Evolutionary conservation across 2,797 vertebrate genomes (phyloP).

Genomic region (Limnodromus scolopaceus): DNA sequence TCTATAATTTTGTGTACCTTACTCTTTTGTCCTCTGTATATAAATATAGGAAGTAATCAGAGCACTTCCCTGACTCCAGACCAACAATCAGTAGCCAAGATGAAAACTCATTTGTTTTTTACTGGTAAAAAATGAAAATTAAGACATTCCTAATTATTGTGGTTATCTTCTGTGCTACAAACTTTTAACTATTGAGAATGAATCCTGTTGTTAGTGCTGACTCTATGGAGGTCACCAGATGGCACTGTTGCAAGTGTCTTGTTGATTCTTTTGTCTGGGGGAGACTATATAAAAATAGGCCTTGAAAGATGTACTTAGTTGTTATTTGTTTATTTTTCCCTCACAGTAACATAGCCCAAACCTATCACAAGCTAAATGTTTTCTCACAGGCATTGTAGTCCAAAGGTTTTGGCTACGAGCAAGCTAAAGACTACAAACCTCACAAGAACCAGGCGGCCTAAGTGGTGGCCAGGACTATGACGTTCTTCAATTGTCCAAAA

Average conservation of each 20-base stretch:
- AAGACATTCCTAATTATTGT: not conserved
- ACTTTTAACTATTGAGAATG: not conserved
- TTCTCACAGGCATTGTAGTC: not conserved
- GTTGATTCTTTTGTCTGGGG: conserved; percentile 24
- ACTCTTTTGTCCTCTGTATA: not conserved
- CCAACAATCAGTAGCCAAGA: not conserved
- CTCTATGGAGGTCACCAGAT: conserved; percentile 22
- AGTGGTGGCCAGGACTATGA: not conserved
- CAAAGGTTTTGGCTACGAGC: not conserved
- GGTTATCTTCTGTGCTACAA: not conserved
- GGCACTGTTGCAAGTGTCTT: conserved; percentile 31
- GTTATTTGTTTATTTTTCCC: conserved; percentile 19
- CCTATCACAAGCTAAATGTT: not conserved
- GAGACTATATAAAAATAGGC: not conserved
- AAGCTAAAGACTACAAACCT: not conserved
- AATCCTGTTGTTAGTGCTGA: not conserved
- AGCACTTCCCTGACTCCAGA: not conserved
- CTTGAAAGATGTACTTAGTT: not conserved
- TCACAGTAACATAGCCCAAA: not conserved
- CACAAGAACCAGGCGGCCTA: not conserved
- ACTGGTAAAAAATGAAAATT: not conserved
- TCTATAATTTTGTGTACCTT: not conserved
- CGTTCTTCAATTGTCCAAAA: not conserved
- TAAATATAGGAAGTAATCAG: not conserved
- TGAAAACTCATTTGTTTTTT: not conserved